Conservation (phyloP, 2,113 vertebrate genomes). For the Oriolus oriolus region DNA sequence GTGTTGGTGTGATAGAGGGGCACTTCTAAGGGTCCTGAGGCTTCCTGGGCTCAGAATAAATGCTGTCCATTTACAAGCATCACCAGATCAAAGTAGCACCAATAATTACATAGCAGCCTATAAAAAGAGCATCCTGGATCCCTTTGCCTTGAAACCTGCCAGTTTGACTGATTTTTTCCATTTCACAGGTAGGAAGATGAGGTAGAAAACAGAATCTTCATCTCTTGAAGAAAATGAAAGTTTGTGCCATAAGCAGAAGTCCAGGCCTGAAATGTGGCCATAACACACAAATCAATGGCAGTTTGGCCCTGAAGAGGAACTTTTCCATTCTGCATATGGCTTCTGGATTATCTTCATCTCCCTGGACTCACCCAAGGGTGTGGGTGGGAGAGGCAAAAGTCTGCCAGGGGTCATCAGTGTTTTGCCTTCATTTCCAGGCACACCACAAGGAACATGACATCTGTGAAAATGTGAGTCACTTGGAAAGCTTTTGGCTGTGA, state of each 20-base stretch:
- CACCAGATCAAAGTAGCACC: not conserved
- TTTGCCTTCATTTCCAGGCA: constrained; percentile 15
- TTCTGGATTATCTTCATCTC: not conserved
- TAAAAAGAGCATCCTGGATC: not conserved
- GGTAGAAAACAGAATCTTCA: not conserved
- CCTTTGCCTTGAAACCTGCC: not conserved
- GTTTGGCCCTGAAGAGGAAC: not conserved
- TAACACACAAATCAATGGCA: not conserved
- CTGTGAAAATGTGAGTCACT: constrained; percentile 36
- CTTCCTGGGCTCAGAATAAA: not conserved
- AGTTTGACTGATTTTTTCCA: not conserved
- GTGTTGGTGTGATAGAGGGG: not conserved
- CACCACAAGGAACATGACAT: not conserved
- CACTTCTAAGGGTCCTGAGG: not conserved
- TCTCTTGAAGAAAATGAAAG: not conserved
- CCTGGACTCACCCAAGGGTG: not conserved
- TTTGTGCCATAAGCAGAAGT: not conserved
- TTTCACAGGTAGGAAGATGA: not conserved
- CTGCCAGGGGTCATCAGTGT: not conserved
- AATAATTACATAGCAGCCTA: not conserved
- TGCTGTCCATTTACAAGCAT: no score
- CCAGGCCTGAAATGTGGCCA: accelerated
- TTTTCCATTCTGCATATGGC: not conserved
- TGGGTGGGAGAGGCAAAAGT: not conserved
- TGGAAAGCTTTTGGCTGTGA: not conserved